These are phyloP conservation scores for Stictonetta naevosa DNA, from an alignment of 2,113 vertebrate species.

Conservation along the genomic window DNA sequence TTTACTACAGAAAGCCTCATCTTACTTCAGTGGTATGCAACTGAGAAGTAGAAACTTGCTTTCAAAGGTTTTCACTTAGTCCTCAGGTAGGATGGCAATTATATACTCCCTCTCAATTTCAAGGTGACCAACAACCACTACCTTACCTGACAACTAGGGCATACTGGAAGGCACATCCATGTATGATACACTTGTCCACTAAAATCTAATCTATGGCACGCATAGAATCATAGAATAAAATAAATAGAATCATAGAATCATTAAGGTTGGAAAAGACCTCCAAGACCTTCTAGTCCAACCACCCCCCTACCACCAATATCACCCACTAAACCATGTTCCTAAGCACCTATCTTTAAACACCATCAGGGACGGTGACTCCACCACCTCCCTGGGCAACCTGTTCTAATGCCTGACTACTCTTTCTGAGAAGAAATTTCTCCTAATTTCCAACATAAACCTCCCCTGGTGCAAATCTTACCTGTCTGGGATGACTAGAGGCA, in stretches of 20 bases:
- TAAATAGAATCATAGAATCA: too few relatives aligned
- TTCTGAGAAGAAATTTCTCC: too few relatives aligned
- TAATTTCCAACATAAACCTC: too few relatives aligned
- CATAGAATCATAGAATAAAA: too few relatives aligned
- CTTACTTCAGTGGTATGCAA: not conserved
- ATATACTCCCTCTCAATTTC: not conserved
- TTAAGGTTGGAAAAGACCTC: too few relatives aligned
- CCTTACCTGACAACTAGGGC: not conserved
- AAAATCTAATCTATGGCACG: not conserved
- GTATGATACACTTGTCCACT: not conserved
- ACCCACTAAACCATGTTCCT: too few relatives aligned
- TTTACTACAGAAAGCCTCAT: not conserved
- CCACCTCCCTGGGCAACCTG: too few relatives aligned
- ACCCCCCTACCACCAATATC: too few relatives aligned
- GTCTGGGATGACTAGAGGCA: not conserved
- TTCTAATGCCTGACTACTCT: too few relatives aligned
- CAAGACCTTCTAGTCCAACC: too few relatives aligned
- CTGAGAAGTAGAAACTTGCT: not conserved
- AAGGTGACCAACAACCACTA: rapidly evolving
- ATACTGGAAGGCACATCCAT: not conserved
- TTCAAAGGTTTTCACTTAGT: not conserved
- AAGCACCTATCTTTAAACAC: too few relatives aligned
- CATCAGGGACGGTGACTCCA: too few relatives aligned
- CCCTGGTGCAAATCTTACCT: not conserved
- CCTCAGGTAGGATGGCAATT: not conserved